Evolutionary conservation across 2,113 vertebrate genomes (phyloP).

Genomic region (Ardeotis arabs): DNA sequence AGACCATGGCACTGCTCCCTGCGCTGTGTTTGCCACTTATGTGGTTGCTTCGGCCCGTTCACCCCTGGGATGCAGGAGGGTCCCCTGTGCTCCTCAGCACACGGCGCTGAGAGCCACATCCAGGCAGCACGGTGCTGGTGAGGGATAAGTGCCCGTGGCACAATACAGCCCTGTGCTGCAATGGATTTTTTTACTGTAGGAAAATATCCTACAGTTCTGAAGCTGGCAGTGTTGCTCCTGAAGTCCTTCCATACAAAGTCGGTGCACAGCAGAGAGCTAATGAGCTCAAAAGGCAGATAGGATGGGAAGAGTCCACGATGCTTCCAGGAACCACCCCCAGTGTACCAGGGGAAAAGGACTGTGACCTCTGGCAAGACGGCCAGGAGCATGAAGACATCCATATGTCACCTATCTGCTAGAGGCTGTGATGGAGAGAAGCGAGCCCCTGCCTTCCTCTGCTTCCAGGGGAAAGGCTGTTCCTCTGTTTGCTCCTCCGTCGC

Average conservation of each 20-base stretch:
- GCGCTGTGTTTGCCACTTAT: neutral
- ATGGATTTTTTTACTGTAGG: neutral
- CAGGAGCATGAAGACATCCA: neutral
- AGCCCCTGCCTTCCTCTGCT: neutral
- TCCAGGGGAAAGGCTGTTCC: neutral
- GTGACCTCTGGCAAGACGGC: neutral
- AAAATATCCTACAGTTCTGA: neutral
- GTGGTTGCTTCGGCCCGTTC: rapidly evolving
- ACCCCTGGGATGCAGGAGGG: rapidly evolving
- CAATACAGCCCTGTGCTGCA: neutral
- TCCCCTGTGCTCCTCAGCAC: neutral
- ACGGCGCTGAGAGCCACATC: too few relatives aligned
- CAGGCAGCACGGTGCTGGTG: neutral
- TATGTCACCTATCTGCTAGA: neutral
- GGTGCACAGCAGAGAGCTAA: neutral
- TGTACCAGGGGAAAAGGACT: neutral
- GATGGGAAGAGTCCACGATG: neutral
- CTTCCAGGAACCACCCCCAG: neutral
- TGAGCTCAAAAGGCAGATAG: neutral
- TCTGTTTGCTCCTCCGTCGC: neutral
- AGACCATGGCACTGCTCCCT: rapidly evolving
- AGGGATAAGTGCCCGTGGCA: rapidly evolving
- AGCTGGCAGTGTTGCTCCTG: neutral
- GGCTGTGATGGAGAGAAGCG: neutral
- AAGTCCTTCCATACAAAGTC: neutral